Conservation (phyloP, 37 sponge, comb jelly and placozoan genomes). For the Oopsacas minuta region DNA sequence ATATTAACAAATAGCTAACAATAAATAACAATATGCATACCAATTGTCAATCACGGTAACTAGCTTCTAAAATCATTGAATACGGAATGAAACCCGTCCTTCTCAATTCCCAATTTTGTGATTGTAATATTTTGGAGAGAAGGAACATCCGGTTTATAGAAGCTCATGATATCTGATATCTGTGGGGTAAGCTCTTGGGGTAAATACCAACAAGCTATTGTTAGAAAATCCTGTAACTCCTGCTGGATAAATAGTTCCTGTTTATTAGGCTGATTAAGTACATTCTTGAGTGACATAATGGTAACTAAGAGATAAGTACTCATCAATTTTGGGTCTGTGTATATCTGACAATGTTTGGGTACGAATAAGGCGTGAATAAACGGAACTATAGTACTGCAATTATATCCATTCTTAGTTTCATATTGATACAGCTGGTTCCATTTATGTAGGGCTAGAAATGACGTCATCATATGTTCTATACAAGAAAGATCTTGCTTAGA, state of each 20-base stretch:
- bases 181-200: background rate
- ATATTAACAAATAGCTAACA: background rate
- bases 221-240: background rate
- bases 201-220: background rate
- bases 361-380: background rate
- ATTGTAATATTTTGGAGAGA: background rate
- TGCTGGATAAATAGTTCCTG: background rate
- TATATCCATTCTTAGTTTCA: background rate
- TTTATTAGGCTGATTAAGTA: background rate
- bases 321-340: background rate
- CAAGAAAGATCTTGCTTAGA: background rate
- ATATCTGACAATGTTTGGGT: background rate
- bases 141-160: background rate
- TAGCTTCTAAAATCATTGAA: background rate
- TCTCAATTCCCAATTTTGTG: background rate
- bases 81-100: background rate
- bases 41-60: background rate
- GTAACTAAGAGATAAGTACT: background rate
- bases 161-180: background rate
- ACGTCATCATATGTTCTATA: background rate
- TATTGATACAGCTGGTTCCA: background rate
- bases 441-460: background rate
- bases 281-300: constrained; percentile 9
- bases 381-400: background rate
- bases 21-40: background rate